A percentile compares a stretch with the other conserved stretches of the same genome.
Evolutionary conservation across 2,888 invertebrate genomes (phyloP).

Genomic region (Lamellibrachia columna): DNA sequence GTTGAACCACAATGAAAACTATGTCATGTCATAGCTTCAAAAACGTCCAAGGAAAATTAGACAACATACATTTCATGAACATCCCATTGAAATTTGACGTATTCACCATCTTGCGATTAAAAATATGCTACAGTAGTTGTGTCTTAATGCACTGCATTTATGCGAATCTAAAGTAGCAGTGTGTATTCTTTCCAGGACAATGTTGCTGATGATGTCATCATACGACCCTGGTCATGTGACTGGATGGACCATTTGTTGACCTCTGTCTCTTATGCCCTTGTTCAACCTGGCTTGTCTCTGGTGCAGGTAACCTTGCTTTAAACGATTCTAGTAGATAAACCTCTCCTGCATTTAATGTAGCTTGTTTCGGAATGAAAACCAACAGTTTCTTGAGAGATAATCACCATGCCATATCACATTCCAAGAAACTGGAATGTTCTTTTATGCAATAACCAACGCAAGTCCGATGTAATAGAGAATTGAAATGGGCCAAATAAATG

Average conservation of each 20-base stretch:
- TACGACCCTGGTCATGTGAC: constrained; percentile 12
- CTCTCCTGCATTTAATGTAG: neutral
- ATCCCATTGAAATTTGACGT: too few relatives aligned
- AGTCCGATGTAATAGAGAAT: too few relatives aligned
- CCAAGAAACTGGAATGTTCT: too few relatives aligned
- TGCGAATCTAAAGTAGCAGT: neutral
- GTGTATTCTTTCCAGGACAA: neutral
- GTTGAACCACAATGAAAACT: too few relatives aligned
- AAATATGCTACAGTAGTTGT: neutral
- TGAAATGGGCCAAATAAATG: too few relatives aligned
- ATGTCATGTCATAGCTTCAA: too few relatives aligned
- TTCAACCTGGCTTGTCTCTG: neutral
- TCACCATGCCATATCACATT: too few relatives aligned
- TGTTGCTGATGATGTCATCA: neutral
- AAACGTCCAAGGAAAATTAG: too few relatives aligned
- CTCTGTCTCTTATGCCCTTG: neutral
- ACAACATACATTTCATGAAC: too few relatives aligned
- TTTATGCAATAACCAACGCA: too few relatives aligned
- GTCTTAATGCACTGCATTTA: neutral
- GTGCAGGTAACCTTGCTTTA: neutral
- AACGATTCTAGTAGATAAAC: neutral
- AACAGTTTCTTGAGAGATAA: too few relatives aligned
- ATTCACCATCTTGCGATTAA: too few relatives aligned
- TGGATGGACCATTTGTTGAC: neutral
- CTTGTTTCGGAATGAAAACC: neutral